A percentile compares a stretch with the other conserved stretches of the same genome.
Conservation (phyloP, 2,888 invertebrate genomes). For the Drosophila ezoana region DNA sequence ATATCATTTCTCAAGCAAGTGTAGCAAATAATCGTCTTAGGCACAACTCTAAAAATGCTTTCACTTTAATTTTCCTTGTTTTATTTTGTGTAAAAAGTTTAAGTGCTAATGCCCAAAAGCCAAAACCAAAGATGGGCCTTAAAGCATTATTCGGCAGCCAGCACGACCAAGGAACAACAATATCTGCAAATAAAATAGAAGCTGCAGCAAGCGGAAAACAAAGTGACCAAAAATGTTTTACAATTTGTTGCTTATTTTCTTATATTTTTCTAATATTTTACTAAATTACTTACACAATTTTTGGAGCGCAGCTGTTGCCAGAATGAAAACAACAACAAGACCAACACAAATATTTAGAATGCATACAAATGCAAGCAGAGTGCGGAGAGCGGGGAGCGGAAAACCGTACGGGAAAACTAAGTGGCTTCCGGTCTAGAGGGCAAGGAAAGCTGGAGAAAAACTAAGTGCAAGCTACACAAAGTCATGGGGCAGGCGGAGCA, state of each 20-base stretch:
- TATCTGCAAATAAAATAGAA: constrained; percentile 45
- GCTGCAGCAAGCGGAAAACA: constrained; percentile 31
- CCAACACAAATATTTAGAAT: constrained; percentile 58
- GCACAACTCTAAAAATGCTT: not conserved
- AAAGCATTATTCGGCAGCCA: constrained; percentile 25
- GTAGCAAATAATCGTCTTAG: not conserved
- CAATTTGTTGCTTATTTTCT: constrained; percentile 64
- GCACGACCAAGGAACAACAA: constrained; percentile 30
- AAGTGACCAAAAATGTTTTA: constrained; percentile 66
- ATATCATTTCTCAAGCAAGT: not conserved
- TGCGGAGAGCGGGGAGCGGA: not conserved
- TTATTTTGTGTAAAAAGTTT: constrained; percentile 10
- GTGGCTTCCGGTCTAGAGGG: constrained; percentile 1
- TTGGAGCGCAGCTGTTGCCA: constrained; percentile 64
- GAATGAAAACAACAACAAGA: constrained; percentile 32
- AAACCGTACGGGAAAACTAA: constrained; percentile 9
- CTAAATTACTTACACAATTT: constrained; percentile 74
- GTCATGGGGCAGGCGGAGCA: constrained; percentile 34
- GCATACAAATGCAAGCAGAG: constrained; percentile 47
- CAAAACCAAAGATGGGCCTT: constrained; percentile 28
- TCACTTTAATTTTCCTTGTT: not conserved
- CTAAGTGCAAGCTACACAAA: constrained; percentile 25
- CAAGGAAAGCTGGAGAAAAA: not conserved
- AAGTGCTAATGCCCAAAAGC: constrained; percentile 47
- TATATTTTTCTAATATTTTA: constrained; percentile 66